phyloP scores from a whole-genome alignment of 2,888 invertebrate species.

The Synergus gifuensis region DNA sequence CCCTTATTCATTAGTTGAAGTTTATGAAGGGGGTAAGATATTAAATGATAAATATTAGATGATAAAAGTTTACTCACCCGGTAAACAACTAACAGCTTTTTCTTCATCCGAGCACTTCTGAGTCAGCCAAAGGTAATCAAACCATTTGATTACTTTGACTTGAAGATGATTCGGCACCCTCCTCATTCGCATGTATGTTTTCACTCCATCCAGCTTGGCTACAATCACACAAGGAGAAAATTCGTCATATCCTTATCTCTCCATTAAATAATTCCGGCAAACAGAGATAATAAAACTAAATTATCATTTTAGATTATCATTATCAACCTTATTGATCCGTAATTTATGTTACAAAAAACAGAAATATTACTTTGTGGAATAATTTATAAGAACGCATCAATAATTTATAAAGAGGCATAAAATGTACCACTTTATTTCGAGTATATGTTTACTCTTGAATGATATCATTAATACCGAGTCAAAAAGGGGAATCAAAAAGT shows the following conservation, averaged over 20 bases:
- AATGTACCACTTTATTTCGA: too few relatives aligned
- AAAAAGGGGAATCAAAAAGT: too few relatives aligned
- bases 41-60: not conserved
- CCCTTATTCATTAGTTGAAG: too few relatives aligned
- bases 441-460: too few relatives aligned
- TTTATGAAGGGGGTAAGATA: not conserved
- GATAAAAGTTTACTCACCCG: slow-evolving; percentile 78
- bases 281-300: not conserved
- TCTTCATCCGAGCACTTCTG: slow-evolving; percentile 99
- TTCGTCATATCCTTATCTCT: not conserved
- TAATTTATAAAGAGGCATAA: too few relatives aligned
- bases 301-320: not conserved
- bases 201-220: slow-evolving; percentile 99
- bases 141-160: slow-evolving; percentile 99
- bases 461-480: too few relatives aligned
- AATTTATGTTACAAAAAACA: not conserved
- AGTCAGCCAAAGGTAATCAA: slow-evolving; percentile 99
- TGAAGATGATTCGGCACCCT: slow-evolving; percentile 96
- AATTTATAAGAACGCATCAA: too few relatives aligned
- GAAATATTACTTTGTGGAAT: too few relatives aligned
- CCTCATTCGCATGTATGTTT: slow-evolving; percentile 98
- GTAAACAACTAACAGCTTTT: slow-evolving; percentile 95
- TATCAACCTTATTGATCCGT: not conserved
- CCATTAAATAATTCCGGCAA: slow-evolving; percentile 22
- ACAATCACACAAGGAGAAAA: slow-evolving; percentile 75